Conservation (phyloP, 2,888 invertebrate genomes). For the Isoperla grammatica region DNA sequence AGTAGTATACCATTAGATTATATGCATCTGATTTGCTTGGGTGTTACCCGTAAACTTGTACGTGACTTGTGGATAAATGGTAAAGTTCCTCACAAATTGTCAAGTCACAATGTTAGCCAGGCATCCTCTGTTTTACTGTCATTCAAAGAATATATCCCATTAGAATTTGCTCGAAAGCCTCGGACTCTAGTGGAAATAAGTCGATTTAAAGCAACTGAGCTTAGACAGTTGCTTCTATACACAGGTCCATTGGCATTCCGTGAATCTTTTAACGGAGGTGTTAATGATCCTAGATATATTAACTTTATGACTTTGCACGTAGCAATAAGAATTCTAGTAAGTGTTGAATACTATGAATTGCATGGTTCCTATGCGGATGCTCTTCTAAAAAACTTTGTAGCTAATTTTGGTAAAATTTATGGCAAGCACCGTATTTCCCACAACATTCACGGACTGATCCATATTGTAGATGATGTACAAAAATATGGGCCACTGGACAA, state of each 20-base stretch:
- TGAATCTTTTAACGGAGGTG: constrained; percentile 23
- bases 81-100: no score
- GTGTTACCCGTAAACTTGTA: constrained; percentile 25
- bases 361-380: constrained; percentile 32
- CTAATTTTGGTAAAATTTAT: constrained; percentile 32
- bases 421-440: constrained; percentile 32
- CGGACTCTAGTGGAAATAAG: constrained; percentile 33
- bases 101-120: constrained; percentile 2
- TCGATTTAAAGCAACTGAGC: no score
- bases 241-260: constrained; percentile 34
- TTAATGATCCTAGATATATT: constrained; percentile 24
- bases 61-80: constrained; percentile 25
- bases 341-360: constrained; percentile 27
- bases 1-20: constrained; percentile 25
- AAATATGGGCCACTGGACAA: constrained; percentile 31
- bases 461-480: constrained; percentile 32
- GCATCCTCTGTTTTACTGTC: constrained; percentile 11
- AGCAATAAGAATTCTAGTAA: constrained; percentile 32
- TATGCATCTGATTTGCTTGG: constrained; percentile 29
- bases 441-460: constrained; percentile 35
- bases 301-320: no score
- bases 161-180: constrained; percentile 36
- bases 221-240: constrained; percentile 35
- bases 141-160: constrained; percentile 17
- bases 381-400: constrained; percentile 32